phyloP scores from a whole-genome alignment of 2,113 vertebrate genomes.

The Gymnocephalus cernua region DNA sequence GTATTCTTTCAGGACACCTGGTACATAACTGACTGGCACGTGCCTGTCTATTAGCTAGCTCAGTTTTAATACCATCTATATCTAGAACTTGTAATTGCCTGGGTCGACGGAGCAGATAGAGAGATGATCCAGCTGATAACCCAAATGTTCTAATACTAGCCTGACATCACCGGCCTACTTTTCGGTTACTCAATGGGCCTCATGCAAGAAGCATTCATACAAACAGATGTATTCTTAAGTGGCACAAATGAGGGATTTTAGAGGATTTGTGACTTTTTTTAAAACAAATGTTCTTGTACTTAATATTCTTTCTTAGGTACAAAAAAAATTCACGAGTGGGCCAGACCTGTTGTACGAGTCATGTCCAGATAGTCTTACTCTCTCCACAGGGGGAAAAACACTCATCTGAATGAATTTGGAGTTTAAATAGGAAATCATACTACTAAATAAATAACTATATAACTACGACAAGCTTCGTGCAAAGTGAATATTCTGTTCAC shows the following conservation, averaged over 20 bases:
- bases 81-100: not conserved
- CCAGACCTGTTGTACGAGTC: not conserved
- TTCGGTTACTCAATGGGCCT: not conserved
- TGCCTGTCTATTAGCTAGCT: not conserved
- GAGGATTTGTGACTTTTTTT: not conserved
- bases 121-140: constrained; percentile 25
- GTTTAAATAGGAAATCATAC: not conserved
- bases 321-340: not conserved
- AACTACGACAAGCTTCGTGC: not conserved
- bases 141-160: not conserved
- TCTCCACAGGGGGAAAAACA: not conserved
- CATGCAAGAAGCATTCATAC: no score
- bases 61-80: not conserved
- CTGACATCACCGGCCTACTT: not conserved
- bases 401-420: not conserved
- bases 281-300: not conserved
- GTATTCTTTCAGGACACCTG: constrained; percentile 16
- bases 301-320: no score
- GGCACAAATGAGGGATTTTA: not conserved
- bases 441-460: not conserved
- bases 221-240: not conserved
- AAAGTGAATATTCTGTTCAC: not conserved
- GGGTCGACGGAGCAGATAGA: not conserved
- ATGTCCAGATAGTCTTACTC: not conserved
- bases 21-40: not conserved